These are phyloP conservation scores for Mormyrus proboscirostris DNA, from an alignment of 2,797 vertebrate species.

Conservation along the genomic window DNA sequence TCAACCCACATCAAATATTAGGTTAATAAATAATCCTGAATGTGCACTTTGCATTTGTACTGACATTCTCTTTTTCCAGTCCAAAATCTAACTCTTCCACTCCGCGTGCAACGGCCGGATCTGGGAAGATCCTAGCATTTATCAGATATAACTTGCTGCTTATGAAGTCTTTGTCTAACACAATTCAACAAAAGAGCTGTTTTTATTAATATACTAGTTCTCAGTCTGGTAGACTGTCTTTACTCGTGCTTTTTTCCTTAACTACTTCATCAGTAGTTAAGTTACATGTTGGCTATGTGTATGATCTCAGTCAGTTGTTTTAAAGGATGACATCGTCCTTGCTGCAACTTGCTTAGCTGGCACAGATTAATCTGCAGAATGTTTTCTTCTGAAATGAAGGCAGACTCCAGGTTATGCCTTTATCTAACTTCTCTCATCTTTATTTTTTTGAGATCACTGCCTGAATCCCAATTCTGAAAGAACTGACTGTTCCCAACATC, in stretches of 20 bases:
- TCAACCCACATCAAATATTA: background rate
- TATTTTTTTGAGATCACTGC: background rate
- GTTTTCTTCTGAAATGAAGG: background rate
- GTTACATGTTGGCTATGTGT: background rate
- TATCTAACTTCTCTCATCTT: background rate
- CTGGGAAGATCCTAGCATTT: background rate
- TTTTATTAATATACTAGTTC: background rate
- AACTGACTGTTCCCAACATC: background rate
- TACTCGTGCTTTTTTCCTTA: background rate
- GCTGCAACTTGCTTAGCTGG: background rate
- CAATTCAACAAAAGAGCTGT: background rate
- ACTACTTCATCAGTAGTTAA: background rate
- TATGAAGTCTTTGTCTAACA: background rate
- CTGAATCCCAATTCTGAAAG: background rate
- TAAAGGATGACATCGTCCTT: background rate
- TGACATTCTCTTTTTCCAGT: background rate
- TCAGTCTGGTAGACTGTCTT: background rate
- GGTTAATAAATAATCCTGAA: background rate
- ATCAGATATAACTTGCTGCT: background rate
- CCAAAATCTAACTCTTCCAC: background rate
- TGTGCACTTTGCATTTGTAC: background rate
- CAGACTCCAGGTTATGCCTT: background rate
- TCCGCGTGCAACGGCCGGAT: background rate
- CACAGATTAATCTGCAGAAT: background rate
- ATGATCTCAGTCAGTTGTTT: constrained; percentile 6